A percentile compares a stretch with the other conserved stretches of the same genome.
phyloP scores from a whole-genome alignment of 2,797 vertebrate species.

The Chrosomus eos region DNA sequence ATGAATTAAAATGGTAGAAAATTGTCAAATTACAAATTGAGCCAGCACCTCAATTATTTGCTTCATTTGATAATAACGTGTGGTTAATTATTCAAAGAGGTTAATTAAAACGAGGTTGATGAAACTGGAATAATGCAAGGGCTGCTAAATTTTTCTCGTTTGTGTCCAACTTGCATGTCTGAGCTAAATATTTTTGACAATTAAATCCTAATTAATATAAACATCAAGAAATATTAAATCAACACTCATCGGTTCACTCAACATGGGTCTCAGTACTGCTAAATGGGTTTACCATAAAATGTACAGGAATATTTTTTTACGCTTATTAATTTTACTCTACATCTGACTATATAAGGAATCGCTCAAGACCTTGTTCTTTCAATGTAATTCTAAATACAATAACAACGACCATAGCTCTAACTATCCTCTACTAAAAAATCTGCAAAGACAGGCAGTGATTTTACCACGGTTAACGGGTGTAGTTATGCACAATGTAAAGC shows the following conservation, averaged over 20 bases:
- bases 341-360: not conserved
- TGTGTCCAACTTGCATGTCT: constrained; percentile 72
- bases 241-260: constrained; percentile 3
- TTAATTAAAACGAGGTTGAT: constrained; percentile 84
- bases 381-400: not conserved
- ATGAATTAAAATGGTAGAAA: constrained; percentile 73
- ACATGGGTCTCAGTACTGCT: not conserved
- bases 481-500: not conserved
- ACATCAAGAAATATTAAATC: constrained; percentile 64
- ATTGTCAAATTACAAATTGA: constrained; percentile 83
- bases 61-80: constrained; percentile 82
- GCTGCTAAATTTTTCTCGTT: constrained; percentile 71
- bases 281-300: not conserved
- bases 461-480: not conserved
- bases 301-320: constrained; percentile 3
- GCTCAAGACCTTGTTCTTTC: not conserved
- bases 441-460: not conserved
- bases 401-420: too few species aligned
- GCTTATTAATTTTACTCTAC: not conserved
- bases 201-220: constrained; percentile 79
- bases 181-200: constrained; percentile 78
- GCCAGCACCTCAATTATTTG: constrained; percentile 82
- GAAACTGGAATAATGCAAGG: constrained; percentile 76
- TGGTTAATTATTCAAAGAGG: constrained; percentile 83
- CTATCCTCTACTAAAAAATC: not conserved